Conservation (phyloP, 2,797 vertebrate species). For the Enteromius viviparus region DNA sequence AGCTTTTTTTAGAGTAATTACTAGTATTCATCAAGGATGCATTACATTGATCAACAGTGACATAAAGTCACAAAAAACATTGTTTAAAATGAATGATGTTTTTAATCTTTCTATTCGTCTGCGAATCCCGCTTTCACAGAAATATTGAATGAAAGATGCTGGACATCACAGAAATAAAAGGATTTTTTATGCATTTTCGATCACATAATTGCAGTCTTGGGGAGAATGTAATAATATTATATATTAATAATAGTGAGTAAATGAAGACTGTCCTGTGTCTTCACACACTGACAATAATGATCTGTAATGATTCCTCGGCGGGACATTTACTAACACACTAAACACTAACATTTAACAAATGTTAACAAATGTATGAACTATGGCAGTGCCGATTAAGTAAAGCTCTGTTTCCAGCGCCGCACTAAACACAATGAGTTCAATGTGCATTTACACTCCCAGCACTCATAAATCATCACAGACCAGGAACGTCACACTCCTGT, state of each 20-base stretch:
- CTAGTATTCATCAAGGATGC: background rate
- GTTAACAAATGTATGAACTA: background rate
- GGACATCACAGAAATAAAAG: too few relatives aligned
- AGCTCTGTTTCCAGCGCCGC: background rate
- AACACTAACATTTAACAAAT: background rate
- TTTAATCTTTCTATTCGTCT: background rate
- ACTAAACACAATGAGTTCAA: slow-evolving; percentile 12
- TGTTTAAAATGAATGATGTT: too few relatives aligned
- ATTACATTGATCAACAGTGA: background rate
- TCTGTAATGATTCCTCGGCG: background rate
- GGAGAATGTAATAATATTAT: background rate
- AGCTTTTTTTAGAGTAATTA: background rate
- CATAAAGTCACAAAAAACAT: background rate
- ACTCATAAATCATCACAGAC: background rate
- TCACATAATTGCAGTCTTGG: background rate
- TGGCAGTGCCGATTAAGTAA: background rate
- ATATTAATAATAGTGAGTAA: background rate
- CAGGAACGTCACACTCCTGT: background rate
- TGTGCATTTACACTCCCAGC: background rate
- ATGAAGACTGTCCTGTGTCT: background rate
- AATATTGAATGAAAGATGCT: background rate
- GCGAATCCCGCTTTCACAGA: background rate
- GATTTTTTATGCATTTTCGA: background rate
- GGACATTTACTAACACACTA: background rate
- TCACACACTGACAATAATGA: background rate